Evolutionary conservation across 2,797 vertebrate species (phyloP), one percentile per base, ranked within the genome.

Genomic region (Paedocypris micromegethes): DNA sequence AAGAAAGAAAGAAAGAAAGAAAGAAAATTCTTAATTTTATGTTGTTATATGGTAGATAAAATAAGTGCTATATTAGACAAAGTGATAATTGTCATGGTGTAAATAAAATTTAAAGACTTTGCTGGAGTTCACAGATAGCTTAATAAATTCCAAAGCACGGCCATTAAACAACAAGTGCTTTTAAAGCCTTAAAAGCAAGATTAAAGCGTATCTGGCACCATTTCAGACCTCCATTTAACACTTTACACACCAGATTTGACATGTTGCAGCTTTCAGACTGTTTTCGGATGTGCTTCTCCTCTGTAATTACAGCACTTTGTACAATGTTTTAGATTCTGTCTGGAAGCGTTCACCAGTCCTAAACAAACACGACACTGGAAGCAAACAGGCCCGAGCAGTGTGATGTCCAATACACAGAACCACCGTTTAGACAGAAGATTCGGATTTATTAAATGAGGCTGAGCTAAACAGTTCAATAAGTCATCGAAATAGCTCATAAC

Each of bases 321-420:
- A 37, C 45, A 45, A 23, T 41, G 41, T 50, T 63, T 70, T 54
- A 64, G 53, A 70, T 39, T 41, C 47, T 55, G 47, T 64, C 60
- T 64, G 60, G 53, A 70, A 57, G 46, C 43, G 5, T 57, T 59
- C 56, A 59, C 48, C 52, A 58, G 68, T 38, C 68, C 63, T 70
- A 59, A 64, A 54, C 50, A 64, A 42, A 64, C 57, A 56, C 46
- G 47, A 58, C 68, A 70, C 6, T 8, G 41, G 53, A 37, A 63
- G 41, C 46, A 53, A 64, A 52, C 7, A 59, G 42, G 45, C 60
- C 38, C 43, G 43, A 61, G 61, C 67, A 54, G 53, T 53, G 60
- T 57, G 37, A 64, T 57, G 52, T 50, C 50, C 60, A 64, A 70
- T 58, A 70, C 8, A 41, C 40, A 51, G 8, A 49, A 45, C 59